Evolutionary conservation across 2,113 vertebrate species (phyloP), one percentile per base, ranked within the genome.

Genomic region (Saccopteryx leptura): DNA sequence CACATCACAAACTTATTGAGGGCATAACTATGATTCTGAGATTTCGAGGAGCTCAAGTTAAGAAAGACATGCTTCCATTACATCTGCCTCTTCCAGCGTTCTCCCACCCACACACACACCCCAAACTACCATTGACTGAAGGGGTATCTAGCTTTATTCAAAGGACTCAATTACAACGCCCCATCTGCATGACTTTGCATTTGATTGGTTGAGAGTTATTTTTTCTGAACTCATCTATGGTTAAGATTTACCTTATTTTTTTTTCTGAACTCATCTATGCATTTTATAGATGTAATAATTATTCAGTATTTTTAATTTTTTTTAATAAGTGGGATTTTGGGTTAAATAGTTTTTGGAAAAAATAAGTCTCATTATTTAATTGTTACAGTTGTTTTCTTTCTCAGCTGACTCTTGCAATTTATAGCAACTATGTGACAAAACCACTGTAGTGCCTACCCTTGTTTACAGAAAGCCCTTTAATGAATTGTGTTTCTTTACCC

Each of bases 1-100:
- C 63, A 79, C n/a, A 89, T 93, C 83, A 91, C 66, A 96, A 28
- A 50, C 52, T 72, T 74, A 76, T 15, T 39, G 61, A 95, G 46
- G 46, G 14, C 19, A 74, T 54, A 91, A 48, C 19, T 58, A 2
- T 87, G 74, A 69, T 68, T 90, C 28, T 93, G 52, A 92, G 90
- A 93, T 93, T 89, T 81, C 50, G 71, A 56, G 74, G 0, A 83
- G 61, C 48, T 5, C 3, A 60, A 24, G 65, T 89, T 69, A 26
- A 66, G 46, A 79, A 72, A 75, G 33, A 83, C 28, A 60, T 26
- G 9, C 14, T 82, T 75, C 18, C 7, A 33, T 33, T 85, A 72
- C 7, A 61, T 46, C 17, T 31, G 17, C 9, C 9, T 87, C 3
- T 72, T 60, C 1, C 15, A 33, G 61, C 15, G 50, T 33, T 88